Evolutionary conservation across 2,888 invertebrate genomes (phyloP).

Genomic region (Drosophila tanythrix): DNA sequence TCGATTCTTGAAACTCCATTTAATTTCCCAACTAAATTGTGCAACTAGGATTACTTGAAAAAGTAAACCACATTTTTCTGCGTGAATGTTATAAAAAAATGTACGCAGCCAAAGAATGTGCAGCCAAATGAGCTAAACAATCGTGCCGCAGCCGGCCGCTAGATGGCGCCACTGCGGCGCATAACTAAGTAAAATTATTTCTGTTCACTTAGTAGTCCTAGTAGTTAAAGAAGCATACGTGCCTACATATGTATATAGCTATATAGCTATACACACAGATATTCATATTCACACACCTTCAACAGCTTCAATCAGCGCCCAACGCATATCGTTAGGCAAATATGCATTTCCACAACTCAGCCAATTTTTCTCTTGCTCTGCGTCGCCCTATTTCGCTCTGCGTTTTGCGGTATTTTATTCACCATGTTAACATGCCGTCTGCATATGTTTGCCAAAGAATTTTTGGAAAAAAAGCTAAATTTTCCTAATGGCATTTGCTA

Average conservation of each 20-base stretch:
- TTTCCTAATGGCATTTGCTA: conserved; percentile 74
- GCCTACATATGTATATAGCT: too few relatives aligned
- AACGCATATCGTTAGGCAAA: conserved; percentile 80
- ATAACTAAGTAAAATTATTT: neutral
- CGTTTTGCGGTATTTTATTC: conserved; percentile 67
- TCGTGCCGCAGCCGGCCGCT: conserved; percentile 4
- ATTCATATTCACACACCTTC: conserved; percentile 14
- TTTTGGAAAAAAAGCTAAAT: conserved; percentile 44
- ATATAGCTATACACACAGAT: neutral
- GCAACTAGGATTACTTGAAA: neutral
- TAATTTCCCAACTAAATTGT: neutral
- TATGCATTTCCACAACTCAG: conserved; percentile 52
- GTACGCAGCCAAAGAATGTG: conserved; percentile 44
- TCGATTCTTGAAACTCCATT: neutral
- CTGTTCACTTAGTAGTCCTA: neutral
- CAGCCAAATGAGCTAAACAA: neutral
- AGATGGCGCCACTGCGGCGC: conserved; percentile 55
- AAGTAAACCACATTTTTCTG: neutral
- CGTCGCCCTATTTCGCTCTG: neutral
- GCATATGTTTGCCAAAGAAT: conserved; percentile 71
- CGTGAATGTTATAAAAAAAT: neutral
- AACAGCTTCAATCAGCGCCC: conserved; percentile 68
- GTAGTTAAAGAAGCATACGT: neutral
- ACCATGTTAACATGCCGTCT: conserved; percentile 74
- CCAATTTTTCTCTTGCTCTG: conserved; percentile 33